Base-by-base conservation (phyloP, 1,140 invertebrate genomes). In the Oedothorax gibbosus region DNA sequence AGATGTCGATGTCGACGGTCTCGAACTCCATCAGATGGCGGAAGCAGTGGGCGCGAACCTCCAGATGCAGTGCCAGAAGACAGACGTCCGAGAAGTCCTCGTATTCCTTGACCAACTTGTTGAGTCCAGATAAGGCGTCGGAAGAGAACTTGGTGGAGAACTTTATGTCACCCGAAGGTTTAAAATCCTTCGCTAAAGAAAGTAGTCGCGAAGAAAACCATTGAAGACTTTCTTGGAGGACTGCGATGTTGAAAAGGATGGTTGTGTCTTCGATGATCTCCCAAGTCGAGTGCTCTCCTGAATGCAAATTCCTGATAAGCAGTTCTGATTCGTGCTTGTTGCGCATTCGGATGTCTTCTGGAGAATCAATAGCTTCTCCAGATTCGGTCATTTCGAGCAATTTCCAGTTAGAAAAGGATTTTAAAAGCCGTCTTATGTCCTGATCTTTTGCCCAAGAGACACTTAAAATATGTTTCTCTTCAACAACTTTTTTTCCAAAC, bases 391-490 rank as follows among this genome's bases (percentile, higher is more conserved):
- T 54, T 56, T 69, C 94, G 62, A 96, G 90, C 88, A 94, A 93
- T 57, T 92, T 91, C 95, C 95, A 96, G 89, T 95, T 96, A 2
- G 95, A 95, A 50, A 96, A 90, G 12, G 95, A 86, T 93, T 95
- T 95, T 85, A 96, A 92, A 90, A 97, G 96, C 83, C 96, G 91
- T 89, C 94, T 96, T 77, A 99, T 98, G 89, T 99, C 97, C 87
- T 97, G 96, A 90, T 99, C 97, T 87, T 96, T 96, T 3, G 97
- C 93, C 97, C 97, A 98, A 49, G 94, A 93, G 8, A 96, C 95
- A 87, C 95, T 97, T 79, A 96, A 94, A 54, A 97, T 94, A 72
- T 94, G 90, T 86, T 94, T 93, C 87, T 96, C 95, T 88, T 96
- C 94, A 5, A 35, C 5, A 35, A 35, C 35, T 35, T 35, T 35